Conservation (phyloP, 2,888 invertebrate species). For the Tolmerus cingulatus region DNA sequence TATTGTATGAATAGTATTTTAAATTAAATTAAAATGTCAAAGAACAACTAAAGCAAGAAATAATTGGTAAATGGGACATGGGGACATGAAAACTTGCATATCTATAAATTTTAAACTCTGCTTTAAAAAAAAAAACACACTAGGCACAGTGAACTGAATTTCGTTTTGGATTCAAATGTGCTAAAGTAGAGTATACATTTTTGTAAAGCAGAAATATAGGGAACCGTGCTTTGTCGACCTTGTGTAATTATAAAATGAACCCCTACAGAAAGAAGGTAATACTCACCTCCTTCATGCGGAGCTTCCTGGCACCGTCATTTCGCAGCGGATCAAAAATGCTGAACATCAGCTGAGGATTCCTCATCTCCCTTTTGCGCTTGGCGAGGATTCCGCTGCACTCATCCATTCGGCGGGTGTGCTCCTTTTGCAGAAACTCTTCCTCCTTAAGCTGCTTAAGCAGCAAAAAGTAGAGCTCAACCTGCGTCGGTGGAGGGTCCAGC, state of each 20-base stretch:
- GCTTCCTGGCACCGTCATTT: conserved; percentile 65
- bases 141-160: no score
- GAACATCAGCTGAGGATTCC: conserved; percentile 65
- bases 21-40: no score
- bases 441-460: conserved; percentile 70
- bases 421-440: conserved; percentile 69
- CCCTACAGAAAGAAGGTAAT: not conserved
- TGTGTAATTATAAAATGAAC: not conserved
- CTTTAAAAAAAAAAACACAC: no score
- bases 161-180: not conserved
- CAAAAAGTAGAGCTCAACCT: conserved; percentile 71
- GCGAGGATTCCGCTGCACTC: conserved; percentile 64
- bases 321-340: conserved; percentile 68
- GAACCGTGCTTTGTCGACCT: not conserved
- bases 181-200: not conserved
- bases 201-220: not conserved
- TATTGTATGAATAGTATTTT: no score
- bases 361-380: conserved; percentile 63
- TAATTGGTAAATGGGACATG: not conserved
- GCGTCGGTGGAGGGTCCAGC: conserved; percentile 67
- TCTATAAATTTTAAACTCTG: no score
- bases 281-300: conserved; percentile 65
- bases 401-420: conserved; percentile 63
- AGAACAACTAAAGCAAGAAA: not conserved
- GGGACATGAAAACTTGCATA: no score